Evolutionary conservation across 2,113 vertebrate species (phyloP).

Genomic region (Rattus norvegicus): DNA sequence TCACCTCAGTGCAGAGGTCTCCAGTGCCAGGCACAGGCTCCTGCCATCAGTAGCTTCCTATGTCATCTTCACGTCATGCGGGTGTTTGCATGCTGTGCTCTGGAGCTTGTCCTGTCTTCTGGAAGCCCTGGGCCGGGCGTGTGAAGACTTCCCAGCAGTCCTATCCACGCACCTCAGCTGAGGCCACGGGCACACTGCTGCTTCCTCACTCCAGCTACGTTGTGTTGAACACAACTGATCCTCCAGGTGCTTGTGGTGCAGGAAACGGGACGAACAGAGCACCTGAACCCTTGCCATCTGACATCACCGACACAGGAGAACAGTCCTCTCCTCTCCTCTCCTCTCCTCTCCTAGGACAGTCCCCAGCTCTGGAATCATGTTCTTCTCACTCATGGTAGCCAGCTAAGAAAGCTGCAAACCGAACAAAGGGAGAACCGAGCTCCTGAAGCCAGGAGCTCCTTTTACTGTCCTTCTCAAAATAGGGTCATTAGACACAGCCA

Average conservation of each 20-base stretch:
- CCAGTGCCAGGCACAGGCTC: constrained; percentile 48
- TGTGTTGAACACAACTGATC: constrained; percentile 68
- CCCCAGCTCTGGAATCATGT: constrained; percentile 66
- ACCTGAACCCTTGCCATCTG: constrained; percentile 74
- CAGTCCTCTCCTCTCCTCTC: constrained; percentile 58
- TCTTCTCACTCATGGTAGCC: constrained; percentile 74
- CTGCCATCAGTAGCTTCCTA: constrained; percentile 56
- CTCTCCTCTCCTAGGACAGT: constrained; percentile 60
- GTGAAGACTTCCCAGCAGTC: constrained; percentile 30
- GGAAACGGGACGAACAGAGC: constrained; percentile 24
- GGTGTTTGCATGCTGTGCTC: constrained; percentile 82
- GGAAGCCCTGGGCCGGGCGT: constrained; percentile 69
- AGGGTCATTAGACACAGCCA: constrained; percentile 54
- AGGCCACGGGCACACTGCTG: constrained; percentile 49
- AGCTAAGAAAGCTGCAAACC: background rate
- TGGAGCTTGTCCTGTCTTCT: constrained; percentile 75
- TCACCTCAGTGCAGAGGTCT: constrained; percentile 61
- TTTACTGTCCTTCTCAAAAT: constrained; percentile 78
- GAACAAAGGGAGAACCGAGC: constrained; percentile 68
- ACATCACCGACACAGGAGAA: constrained; percentile 60
- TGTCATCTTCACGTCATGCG: constrained; percentile 72
- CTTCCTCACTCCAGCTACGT: constrained; percentile 75
- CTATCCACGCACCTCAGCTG: constrained; percentile 56
- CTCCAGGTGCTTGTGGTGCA: constrained; percentile 72
- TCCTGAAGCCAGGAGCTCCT: constrained; percentile 78